These are phyloP conservation scores for Amphiprion percula DNA, from an alignment of 2,113 vertebrate genomes.

Conservation along the genomic window DNA sequence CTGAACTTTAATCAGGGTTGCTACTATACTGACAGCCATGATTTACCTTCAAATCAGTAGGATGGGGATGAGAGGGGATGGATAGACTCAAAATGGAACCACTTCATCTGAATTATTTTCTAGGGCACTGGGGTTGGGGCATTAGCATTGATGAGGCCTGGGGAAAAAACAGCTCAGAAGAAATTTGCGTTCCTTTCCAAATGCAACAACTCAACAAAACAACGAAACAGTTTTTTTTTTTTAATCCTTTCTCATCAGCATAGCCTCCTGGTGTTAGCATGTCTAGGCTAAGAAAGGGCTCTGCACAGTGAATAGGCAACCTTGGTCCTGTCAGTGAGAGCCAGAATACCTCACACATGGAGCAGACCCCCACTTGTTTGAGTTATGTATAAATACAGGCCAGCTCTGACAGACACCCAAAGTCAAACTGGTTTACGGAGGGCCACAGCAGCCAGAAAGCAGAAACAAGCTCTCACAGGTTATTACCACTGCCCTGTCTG, in stretches of 20 bases:
- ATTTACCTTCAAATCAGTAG: constrained; percentile 88
- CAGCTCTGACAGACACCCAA: constrained; percentile 78
- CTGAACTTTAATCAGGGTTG: constrained; percentile 98
- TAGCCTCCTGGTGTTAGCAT: constrained; percentile 54
- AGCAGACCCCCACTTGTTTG: constrained; percentile 76
- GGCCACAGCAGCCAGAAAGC: constrained; percentile 64
- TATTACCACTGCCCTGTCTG: constrained; percentile 72
- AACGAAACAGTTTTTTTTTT: constrained; percentile 55
- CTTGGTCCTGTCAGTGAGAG: constrained; percentile 67
- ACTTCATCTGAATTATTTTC: constrained; percentile 83
- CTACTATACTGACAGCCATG: constrained; percentile 92
- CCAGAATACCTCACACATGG: constrained; percentile 71
- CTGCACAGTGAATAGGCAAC: constrained; percentile 35
- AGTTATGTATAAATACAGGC: constrained; percentile 78
- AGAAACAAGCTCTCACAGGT: constrained; percentile 73
- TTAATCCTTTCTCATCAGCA: constrained; percentile 58
- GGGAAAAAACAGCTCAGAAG: constrained; percentile 37
- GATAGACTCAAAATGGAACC: constrained; percentile 75
- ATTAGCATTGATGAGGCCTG: constrained; percentile 58
- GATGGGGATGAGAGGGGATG: constrained; percentile 82
- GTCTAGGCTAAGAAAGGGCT: constrained; percentile 21
- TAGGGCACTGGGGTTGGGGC: constrained; percentile 32
- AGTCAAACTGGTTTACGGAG: constrained; percentile 80
- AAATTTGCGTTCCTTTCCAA: constrained; percentile 56
- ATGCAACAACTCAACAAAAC: constrained; percentile 56